phyloP scores from a whole-genome alignment of 2,888 invertebrate species.

The Sepiola atlantica region DNA sequence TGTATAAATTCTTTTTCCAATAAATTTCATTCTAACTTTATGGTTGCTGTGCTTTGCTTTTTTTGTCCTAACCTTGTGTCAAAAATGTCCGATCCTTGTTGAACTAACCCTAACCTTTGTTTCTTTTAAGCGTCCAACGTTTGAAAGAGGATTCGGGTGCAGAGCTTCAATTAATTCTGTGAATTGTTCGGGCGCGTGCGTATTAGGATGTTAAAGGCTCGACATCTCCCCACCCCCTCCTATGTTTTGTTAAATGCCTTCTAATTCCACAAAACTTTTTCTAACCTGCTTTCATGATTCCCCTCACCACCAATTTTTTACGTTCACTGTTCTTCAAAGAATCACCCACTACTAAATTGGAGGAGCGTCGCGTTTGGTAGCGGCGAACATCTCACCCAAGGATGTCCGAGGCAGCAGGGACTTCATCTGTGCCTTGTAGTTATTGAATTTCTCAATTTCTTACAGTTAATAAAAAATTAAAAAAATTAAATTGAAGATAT shows the following conservation, averaged over 20 bases:
- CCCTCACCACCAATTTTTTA: neutral
- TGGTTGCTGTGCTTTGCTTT: constrained; percentile 33
- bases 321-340: neutral
- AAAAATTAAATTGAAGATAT: too few species aligned
- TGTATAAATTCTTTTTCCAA: constrained; percentile 46
- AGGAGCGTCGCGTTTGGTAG: too few species aligned
- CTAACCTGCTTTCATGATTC: neutral
- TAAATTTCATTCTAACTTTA: constrained; percentile 42
- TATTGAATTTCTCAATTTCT: too few species aligned
- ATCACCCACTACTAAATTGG: neutral
- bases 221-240: neutral
- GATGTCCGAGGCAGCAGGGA: too few species aligned
- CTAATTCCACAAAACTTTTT: neutral
- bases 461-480: too few species aligned
- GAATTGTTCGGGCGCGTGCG: neutral
- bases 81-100: neutral
- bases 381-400: too few species aligned
- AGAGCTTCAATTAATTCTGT: neutral
- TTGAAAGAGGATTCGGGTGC: neutral
- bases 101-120: neutral
- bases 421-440: too few species aligned
- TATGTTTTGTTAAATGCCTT: neutral
- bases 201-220: constrained; percentile 7
- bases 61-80: neutral
- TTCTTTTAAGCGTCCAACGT: neutral